Conservation (phyloP, 2,888 invertebrate species). For the Onthophagus sagittarius region DNA sequence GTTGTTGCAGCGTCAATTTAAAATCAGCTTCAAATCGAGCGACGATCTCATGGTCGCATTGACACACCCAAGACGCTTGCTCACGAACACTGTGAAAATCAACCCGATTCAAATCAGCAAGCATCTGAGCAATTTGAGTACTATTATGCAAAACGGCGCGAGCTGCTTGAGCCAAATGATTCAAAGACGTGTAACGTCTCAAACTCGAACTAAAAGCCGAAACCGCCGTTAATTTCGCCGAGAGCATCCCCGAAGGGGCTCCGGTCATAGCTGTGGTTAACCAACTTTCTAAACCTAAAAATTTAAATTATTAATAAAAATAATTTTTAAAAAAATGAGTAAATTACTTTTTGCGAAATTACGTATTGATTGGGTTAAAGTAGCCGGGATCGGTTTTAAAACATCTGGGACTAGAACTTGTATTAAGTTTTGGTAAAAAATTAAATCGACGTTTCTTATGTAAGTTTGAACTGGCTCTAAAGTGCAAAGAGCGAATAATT, state of each 20-base stretch:
- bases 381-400: constrained; percentile 88
- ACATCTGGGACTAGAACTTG: constrained; percentile 96
- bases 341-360: constrained; percentile 82
- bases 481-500: constrained; percentile 65
- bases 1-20: constrained; percentile 85
- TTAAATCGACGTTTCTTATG: constrained; percentile 80
- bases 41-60: constrained; percentile 80
- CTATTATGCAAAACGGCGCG: constrained; percentile 93
- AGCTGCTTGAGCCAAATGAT: constrained; percentile 92
- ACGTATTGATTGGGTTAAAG: constrained; percentile 87
- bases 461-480: constrained; percentile 72
- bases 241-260: constrained; percentile 75
- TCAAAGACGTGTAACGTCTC: constrained; percentile 92
- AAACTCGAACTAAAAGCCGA: constrained; percentile 92
- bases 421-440: constrained; percentile 93
- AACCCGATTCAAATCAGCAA: constrained; percentile 92
- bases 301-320: constrained; percentile 1
- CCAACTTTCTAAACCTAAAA: constrained; percentile 77
- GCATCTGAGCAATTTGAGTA: constrained; percentile 94
- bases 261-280: constrained; percentile 80
- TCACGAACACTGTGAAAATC: constrained; percentile 95
- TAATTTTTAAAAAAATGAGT: constrained; percentile 4
- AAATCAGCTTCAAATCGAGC: constrained; percentile 86
- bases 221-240: constrained; percentile 80
- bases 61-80: constrained; percentile 96